Base-by-base conservation (phyloP, 2,888 invertebrate species). In the Corythucha ciliata region DNA sequence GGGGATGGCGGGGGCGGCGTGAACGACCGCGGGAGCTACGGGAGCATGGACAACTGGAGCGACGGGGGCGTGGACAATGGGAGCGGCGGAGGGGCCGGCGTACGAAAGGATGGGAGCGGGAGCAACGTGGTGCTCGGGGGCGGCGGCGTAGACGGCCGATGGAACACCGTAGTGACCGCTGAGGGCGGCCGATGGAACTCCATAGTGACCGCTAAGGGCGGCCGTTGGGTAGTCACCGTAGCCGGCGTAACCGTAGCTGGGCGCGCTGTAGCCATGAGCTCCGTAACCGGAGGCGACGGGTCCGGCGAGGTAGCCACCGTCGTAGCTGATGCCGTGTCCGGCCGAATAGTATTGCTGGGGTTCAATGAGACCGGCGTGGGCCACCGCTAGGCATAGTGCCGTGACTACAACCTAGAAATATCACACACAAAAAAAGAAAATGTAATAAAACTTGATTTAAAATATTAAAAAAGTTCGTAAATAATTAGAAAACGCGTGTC, bases 21-120 rank as follows among this genome's bases (percentile, higher is more conserved):
- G 33, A 34, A 24, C 40, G 2, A 37, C 44, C 20, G 55, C 51
- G 14, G 55, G 54, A 32, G 53, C 50, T 29, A 54, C 53, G 37
- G 58, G 56, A 2, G 52, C 53, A 8, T 45, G 27, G 5, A 34
- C 39, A 8, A 53, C 39, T 8, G 48, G 39, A 12, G 58, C 53
- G 24, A 55, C 46, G 33, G 48, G 54, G n/a, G 51, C 53, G 39
- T 36, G 39, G 37, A 34, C 18, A 16, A 40, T 18, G 8, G 54
- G 44, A 12, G 44, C 48, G n/a, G n/a, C n/a, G n/a, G n/a, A n/a
- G 4, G 55, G 55, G 2, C 33, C 46, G 20, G 46, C 37, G 49
- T 52, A 45, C 16, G 46, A 29, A n/a, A n/a, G n/a, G 25, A 55
- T 44, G 20, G 53, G 51, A 21, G 44, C 42, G 44, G 32, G 49